phyloP scores from a whole-genome alignment of 2,113 vertebrate species.

The Podarcis cretensis region DNA sequence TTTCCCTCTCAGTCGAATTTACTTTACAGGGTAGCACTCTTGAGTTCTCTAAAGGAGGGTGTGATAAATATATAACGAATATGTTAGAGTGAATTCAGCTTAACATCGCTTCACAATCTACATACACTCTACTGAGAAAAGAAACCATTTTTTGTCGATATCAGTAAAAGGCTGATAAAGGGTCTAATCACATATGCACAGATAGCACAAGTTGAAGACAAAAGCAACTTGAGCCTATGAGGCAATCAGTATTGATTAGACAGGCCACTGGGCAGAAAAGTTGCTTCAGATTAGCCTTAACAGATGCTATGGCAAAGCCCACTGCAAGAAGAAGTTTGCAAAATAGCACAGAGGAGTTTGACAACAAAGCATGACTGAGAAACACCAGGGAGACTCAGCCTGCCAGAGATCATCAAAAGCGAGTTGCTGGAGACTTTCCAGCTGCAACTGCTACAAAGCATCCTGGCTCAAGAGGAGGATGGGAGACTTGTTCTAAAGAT shows the following conservation, averaged over 20 bases:
- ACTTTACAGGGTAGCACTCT: background rate
- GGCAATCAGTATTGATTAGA: slow-evolving; percentile 50
- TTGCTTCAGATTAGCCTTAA: slow-evolving; percentile 60
- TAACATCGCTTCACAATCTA: background rate
- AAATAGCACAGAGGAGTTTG: slow-evolving; percentile 69
- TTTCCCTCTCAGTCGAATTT: background rate
- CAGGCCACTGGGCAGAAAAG: slow-evolving; percentile 54
- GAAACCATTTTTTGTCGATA: background rate
- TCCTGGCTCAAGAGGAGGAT: slow-evolving; percentile 69
- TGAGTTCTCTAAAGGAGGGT: background rate
- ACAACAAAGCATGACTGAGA: slow-evolving; percentile 73
- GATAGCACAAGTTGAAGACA: background rate
- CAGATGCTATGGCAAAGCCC: slow-evolving; percentile 67
- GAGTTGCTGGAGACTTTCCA: slow-evolving; percentile 72
- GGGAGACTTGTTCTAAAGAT: slow-evolving; percentile 70
- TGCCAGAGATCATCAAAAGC: slow-evolving; percentile 74
- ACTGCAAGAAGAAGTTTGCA: slow-evolving; percentile 64
- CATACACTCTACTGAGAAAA: background rate
- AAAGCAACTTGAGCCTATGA: slow-evolving; percentile 4
- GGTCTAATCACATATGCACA: background rate
- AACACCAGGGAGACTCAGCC: slow-evolving; percentile 70
- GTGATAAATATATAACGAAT: background rate
- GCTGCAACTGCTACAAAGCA: slow-evolving; percentile 74
- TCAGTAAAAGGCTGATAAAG: slow-evolving; percentile 18
- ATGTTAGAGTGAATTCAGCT: background rate